Evolutionary conservation across 2,797 vertebrate species (phyloP).

Genomic region (Lepidocolaptes lacrymiger): DNA sequence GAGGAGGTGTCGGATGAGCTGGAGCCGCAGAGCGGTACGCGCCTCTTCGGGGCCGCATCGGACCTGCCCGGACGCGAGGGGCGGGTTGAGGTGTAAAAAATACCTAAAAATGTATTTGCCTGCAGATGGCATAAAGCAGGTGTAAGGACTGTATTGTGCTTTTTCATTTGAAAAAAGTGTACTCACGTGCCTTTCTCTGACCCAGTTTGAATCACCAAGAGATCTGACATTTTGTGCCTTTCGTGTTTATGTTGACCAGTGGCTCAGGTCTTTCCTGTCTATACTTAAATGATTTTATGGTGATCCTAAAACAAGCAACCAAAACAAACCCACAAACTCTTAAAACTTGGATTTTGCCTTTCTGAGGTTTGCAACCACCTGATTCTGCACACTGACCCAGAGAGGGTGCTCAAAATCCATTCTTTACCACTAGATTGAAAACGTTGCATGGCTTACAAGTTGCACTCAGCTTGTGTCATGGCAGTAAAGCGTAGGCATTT

Average conservation of each 20-base stretch:
- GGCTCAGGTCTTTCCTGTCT: not conserved
- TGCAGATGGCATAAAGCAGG: not conserved
- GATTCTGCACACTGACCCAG: not conserved
- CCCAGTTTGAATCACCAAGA: not conserved
- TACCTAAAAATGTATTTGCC: not conserved
- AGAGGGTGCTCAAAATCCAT: slow-evolving; percentile 47
- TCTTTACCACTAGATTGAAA: not conserved
- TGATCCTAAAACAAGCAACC: not conserved
- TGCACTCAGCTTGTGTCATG: rapidly evolving
- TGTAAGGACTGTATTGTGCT: not conserved
- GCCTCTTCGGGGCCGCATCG: not conserved
- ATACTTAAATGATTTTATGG: not conserved
- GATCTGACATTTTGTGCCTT: not conserved
- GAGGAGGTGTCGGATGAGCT: slow-evolving; percentile 77
- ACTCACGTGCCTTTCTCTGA: not conserved
- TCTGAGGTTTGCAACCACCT: not conserved
- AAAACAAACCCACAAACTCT: not conserved
- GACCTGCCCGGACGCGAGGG: too few species aligned
- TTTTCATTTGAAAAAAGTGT: not conserved
- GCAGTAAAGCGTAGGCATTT: not conserved
- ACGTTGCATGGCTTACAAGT: not conserved
- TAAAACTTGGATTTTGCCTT: not conserved
- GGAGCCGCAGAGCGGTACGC: slow-evolving; percentile 60
- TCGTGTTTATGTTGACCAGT: not conserved
- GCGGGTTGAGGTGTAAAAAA: too few species aligned